Percentiles rank a stretch among this genome's conserved stretches.
These are phyloP conservation scores for Astreopora myriophthalma DNA, from an alignment of 64 coral and sea anemone species.

Conservation along the genomic window DNA sequence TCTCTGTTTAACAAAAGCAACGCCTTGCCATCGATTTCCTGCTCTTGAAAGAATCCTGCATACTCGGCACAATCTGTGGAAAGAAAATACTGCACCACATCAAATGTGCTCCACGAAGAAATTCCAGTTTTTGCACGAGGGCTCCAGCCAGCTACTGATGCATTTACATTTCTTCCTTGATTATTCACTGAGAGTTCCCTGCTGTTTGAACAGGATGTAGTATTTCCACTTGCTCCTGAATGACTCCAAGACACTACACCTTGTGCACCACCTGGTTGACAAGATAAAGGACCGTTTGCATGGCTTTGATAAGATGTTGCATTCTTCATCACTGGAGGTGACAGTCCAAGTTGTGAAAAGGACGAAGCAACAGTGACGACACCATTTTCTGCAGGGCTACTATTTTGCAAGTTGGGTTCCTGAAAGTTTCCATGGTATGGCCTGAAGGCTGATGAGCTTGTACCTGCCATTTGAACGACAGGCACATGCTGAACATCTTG, in stretches of 20 bases:
- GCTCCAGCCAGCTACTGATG: not conserved
- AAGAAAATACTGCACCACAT: conserved; percentile 52
- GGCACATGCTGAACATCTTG: not conserved
- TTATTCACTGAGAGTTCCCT: not conserved
- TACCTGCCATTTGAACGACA: not conserved
- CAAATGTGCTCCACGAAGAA: conserved; percentile 23
- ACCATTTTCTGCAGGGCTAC: not conserved
- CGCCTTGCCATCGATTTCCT: conserved; percentile 71
- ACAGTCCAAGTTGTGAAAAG: not conserved
- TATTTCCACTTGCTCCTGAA: not conserved
- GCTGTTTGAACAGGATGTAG: not conserved
- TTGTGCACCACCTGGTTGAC: not conserved
- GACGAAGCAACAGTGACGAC: not conserved
- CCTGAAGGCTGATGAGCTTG: not conserved
- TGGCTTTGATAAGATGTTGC: not conserved
- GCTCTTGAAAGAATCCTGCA: conserved; percentile 63
- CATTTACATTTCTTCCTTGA: not conserved
- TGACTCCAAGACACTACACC: not conserved
- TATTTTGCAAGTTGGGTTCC: not conserved
- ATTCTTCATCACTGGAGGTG: not conserved
- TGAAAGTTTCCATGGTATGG: not conserved
- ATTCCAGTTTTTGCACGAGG: not conserved
- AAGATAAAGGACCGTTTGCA: not conserved
- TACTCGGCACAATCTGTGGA: conserved; percentile 32
- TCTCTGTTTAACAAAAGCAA: conserved; percentile 53